A percentile compares a stretch with the other conserved stretches of the same genome.
Evolutionary conservation across 2,113 vertebrate species (phyloP).

Genomic region (Scatophagus argus): DNA sequence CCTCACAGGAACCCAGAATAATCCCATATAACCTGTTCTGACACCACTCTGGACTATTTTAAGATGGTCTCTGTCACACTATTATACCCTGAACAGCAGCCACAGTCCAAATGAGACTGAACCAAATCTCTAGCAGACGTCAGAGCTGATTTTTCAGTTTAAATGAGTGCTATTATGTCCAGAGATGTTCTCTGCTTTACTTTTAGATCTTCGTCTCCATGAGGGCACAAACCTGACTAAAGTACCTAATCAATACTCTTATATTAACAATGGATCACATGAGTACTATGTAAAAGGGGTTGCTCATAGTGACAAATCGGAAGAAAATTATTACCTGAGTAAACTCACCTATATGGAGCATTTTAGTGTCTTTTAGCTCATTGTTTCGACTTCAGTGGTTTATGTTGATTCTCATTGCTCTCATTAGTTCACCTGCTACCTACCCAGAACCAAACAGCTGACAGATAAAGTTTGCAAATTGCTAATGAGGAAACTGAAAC

Average conservation of each 20-base stretch:
- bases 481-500: background rate
- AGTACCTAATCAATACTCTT: background rate
- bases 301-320: background rate
- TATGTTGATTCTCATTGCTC: background rate
- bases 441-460: background rate
- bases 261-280: background rate
- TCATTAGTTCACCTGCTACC: background rate
- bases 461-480: no score
- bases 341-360: background rate
- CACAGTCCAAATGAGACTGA: constrained; percentile 21
- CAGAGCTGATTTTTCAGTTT: background rate
- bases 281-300: background rate
- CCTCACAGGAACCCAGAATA: constrained; percentile 38
- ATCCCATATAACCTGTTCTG: constrained; percentile 46
- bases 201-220: background rate
- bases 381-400: background rate
- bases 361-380: background rate
- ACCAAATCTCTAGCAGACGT: background rate
- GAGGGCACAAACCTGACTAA: background rate
- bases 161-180: background rate
- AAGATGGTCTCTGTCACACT: constrained; percentile 42
- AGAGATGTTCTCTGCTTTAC: background rate
- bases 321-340: background rate
- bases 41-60: constrained; percentile 64
- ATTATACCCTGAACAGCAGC: constrained; percentile 26